A percentile compares a stretch with the other conserved stretches of the same genome.
These are phyloP conservation scores for Amazona guildingii DNA, from an alignment of 2,113 vertebrate species.

Conservation along the genomic window DNA sequence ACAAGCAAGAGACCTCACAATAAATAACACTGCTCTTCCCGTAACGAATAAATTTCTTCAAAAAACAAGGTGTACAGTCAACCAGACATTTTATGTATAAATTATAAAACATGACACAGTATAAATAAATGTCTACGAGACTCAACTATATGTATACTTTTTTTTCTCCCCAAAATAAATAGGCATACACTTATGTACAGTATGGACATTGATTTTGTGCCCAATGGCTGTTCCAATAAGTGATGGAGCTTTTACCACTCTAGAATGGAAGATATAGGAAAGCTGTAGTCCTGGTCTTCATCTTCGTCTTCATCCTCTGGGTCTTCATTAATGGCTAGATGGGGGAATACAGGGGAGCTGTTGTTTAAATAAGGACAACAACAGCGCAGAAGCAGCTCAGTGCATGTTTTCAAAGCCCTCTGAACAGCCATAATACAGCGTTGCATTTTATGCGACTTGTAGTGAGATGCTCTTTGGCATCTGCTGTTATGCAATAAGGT, in stretches of 20 bases:
- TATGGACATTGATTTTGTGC: constrained; percentile 92
- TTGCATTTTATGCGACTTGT: constrained; percentile 81
- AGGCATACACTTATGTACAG: constrained; percentile 99
- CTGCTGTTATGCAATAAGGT: constrained; percentile 81
- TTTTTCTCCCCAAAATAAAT: constrained; percentile 97
- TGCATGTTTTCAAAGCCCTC: constrained; percentile 87
- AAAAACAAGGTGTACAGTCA: constrained; percentile 97
- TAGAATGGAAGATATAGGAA: constrained; percentile 97
- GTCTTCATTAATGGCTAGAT: constrained; percentile 99
- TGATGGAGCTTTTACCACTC: constrained; percentile 90
- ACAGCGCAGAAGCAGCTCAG: constrained; percentile 93
- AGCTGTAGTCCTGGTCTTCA: constrained; percentile 98
- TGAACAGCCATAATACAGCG: constrained; percentile 83
- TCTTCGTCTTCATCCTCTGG: constrained; percentile 95
- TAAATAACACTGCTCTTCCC: constrained; percentile 99
- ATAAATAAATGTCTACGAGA: constrained; percentile 99
- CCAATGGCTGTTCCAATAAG: constrained; percentile 85
- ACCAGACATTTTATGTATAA: constrained; percentile 99
- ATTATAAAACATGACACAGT: constrained; percentile 99
- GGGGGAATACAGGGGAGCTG: constrained; percentile 99
- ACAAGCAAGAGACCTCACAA: constrained; percentile 96
- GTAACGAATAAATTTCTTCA: constrained; percentile 99
- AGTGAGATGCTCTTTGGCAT: constrained; percentile 82
- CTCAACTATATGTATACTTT: constrained; percentile 99
- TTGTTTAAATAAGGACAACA: constrained; percentile 97